Conservation (phyloP, 2,797 vertebrate species). For the Apogon hyalosoma region DNA sequence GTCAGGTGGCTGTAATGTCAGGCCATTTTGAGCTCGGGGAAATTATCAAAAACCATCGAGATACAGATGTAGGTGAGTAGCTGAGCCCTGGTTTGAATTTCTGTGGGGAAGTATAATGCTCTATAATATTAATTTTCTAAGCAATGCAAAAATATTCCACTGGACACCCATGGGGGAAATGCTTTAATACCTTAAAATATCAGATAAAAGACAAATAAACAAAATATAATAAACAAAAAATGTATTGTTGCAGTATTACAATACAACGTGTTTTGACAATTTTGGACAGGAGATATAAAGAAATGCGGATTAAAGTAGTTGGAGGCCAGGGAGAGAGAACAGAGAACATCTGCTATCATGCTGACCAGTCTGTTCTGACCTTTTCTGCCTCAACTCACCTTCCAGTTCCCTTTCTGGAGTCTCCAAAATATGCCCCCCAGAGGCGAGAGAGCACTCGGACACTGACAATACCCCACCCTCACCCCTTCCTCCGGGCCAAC, state of each 20-base stretch:
- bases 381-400: neutral
- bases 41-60: constrained; percentile 92
- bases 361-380: neutral
- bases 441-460: constrained; percentile 85
- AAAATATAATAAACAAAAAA: neutral
- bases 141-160: neutral
- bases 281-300: neutral
- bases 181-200: neutral
- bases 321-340: neutral
- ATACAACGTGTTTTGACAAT: neutral
- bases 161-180: neutral
- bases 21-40: constrained; percentile 95
- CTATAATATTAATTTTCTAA: neutral
- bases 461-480: constrained; percentile 87
- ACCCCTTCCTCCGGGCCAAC: constrained; percentile 91
- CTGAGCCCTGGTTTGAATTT: neutral
- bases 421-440: constrained; percentile 90
- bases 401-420: constrained; percentile 92
- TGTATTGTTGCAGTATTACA: neutral
- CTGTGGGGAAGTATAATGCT: neutral
- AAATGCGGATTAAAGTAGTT: neutral
- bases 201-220: neutral
- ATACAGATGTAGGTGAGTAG: constrained; percentile 89
- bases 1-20: constrained; percentile 93
- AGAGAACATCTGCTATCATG: neutral